Conservation (phyloP, 2,113 vertebrate species). For the Himantopus leucocephalus region DNA sequence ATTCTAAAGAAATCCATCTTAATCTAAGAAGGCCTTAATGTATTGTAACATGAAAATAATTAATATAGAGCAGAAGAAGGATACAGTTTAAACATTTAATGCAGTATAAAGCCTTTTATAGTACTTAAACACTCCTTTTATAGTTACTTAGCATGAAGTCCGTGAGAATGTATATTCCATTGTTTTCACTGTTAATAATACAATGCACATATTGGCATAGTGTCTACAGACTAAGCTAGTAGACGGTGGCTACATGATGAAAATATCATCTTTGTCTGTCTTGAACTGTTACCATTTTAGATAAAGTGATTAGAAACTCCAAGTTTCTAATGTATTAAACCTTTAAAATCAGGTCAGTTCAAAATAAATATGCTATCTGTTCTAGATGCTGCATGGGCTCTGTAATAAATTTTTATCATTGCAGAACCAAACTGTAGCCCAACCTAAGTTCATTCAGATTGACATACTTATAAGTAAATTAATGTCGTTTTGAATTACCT, state of each 20-base stretch:
- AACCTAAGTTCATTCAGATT: not conserved
- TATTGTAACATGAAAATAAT: not conserved
- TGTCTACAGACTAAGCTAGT: not conserved
- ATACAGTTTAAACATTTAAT: not conserved
- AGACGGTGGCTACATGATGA: not conserved
- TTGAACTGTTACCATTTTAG: not conserved
- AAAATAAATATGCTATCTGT: not conserved
- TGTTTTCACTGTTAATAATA: not conserved
- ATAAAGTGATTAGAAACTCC: not conserved
- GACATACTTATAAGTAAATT: not conserved
- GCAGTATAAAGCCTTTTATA: not conserved
- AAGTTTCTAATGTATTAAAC: not conserved
- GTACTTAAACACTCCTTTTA: not conserved
- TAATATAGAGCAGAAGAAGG: not conserved
- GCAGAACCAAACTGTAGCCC: not conserved
- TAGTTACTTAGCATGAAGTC: not conserved
- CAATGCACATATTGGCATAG: fast-evolving
- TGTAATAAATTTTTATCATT: not conserved
- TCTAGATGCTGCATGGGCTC: not conserved
- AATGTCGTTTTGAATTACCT: not conserved
- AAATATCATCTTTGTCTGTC: not conserved
- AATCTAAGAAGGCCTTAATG: not conserved
- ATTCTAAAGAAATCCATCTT: not conserved
- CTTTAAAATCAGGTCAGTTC: not conserved
- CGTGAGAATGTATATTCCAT: not conserved